A percentile compares a stretch with the other conserved stretches of the same genome.
Evolutionary conservation across 2,888 invertebrate species (phyloP).

Genomic region (Cephonodes hylas): DNA sequence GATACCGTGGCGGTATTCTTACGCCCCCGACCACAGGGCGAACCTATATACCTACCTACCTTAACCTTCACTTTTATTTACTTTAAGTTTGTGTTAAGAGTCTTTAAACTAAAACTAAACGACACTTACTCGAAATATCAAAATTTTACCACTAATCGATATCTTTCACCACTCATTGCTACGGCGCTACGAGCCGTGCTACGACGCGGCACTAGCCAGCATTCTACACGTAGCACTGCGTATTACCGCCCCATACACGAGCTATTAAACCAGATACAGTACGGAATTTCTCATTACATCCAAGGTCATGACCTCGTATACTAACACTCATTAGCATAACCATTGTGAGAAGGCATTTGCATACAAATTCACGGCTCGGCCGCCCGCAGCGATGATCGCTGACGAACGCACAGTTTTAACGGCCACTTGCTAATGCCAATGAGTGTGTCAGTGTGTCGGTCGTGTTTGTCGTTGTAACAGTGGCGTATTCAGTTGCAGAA

Average conservation of each 20-base stretch:
- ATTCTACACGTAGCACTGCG: background rate
- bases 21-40: too few species aligned
- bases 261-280: background rate
- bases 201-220: background rate
- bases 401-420: background rate
- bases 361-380: conserved; percentile 4
- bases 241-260: background rate
- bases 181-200: background rate
- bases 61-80: too few species aligned
- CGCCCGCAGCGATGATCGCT: background rate
- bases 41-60: too few species aligned
- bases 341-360: background rate
- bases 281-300: background rate
- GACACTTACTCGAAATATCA: background rate
- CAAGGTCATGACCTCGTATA: background rate
- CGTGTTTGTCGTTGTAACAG: background rate
- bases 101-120: too few species aligned
- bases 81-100: too few species aligned
- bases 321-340: background rate
- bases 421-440: background rate
- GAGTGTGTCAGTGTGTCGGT: conserved; percentile 3
- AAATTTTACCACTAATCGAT: background rate
- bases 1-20: too few species aligned
- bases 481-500: background rate
- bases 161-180: background rate